Evolutionary conservation across 2,888 invertebrate genomes (phyloP), one percentile per base, ranked within the genome.

Genomic region (Cheilosia pagana): DNA sequence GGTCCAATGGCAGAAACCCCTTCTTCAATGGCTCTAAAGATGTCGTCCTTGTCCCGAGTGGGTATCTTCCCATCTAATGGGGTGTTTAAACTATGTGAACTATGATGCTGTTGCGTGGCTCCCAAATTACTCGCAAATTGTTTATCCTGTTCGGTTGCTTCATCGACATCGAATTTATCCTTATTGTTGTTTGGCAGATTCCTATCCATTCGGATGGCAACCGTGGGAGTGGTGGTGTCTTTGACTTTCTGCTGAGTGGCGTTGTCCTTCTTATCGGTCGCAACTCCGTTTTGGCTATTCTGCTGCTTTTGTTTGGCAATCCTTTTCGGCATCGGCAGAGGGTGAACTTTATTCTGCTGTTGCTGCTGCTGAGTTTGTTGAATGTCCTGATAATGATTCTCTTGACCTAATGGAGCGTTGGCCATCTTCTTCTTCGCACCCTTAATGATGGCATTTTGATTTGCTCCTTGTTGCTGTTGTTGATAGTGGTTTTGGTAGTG

Each of bases 381-480:
- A 75, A 41, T 68, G 45, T 62, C 65, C 57, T 67, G 77, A 70
- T 74, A 41, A 70, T 59, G 70, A 68, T 71, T 71, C 28, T 71
- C 52, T 28, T 78, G 78, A 71, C 63, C 63, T 71, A 65, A 78
- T 57, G 78, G 78, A 52, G 41, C 65, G 79, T 88, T 89, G 70
- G 90, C 90, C 90, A 90, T 89, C 81, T 90, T 90, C 72, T 89
- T 90, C 74, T 90, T 89, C 60, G 87, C 89, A 55, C 89, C 87
- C 75, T 81, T 74, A 65, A 57, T 76, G 90, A 88, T 28, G 88
- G 89, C 35, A 89, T 90, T 74, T 72, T 74, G 87, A n/a, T 59
- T 63, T 57, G 70, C 59, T 53, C 52, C 72, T 53, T 60, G 50
- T 43, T 71, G 76, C 52, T 76, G 70, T 25, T 62, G 60, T 53